Evolutionary conservation across 2,888 invertebrate species (phyloP).

Genomic region (Drosophila vallismaia): DNA sequence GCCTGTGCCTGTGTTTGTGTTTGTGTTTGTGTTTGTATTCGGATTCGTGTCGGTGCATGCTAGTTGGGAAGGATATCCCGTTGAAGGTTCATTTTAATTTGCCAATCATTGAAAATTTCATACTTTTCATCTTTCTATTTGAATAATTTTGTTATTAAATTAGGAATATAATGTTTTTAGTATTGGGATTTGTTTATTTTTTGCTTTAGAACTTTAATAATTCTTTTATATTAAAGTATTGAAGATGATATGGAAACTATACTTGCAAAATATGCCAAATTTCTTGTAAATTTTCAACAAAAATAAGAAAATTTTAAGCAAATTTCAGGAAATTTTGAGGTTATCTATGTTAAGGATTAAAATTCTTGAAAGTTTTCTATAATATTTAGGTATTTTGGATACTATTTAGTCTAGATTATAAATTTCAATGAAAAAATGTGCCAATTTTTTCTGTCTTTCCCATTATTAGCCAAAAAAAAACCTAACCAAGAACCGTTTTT

Average conservation of each 20-base stretch:
- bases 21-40: slow-evolving; percentile 7
- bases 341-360: neutral
- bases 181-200: too few relatives aligned
- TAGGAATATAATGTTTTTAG: too few relatives aligned
- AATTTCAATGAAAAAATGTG: too few relatives aligned
- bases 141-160: too few relatives aligned
- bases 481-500: neutral
- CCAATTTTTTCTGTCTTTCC: neutral
- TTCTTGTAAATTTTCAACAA: too few relatives aligned
- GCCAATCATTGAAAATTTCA: neutral
- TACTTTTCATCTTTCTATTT: neutral
- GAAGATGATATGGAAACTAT: too few relatives aligned
- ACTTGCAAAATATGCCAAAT: too few relatives aligned
- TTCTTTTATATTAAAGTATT: too few relatives aligned
- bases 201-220: too few relatives aligned
- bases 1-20: slow-evolving; percentile 1
- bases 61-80: neutral
- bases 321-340: too few relatives aligned
- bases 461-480: neutral
- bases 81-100: neutral
- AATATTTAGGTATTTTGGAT: neutral
- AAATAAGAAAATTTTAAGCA: too few relatives aligned
- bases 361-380: neutral
- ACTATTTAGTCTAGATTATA: too few relatives aligned
- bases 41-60: neutral